Evolutionary conservation across 2,113 vertebrate species (phyloP), one percentile per base, ranked within the genome.

Genomic region (Lepidothrix coronata): DNA sequence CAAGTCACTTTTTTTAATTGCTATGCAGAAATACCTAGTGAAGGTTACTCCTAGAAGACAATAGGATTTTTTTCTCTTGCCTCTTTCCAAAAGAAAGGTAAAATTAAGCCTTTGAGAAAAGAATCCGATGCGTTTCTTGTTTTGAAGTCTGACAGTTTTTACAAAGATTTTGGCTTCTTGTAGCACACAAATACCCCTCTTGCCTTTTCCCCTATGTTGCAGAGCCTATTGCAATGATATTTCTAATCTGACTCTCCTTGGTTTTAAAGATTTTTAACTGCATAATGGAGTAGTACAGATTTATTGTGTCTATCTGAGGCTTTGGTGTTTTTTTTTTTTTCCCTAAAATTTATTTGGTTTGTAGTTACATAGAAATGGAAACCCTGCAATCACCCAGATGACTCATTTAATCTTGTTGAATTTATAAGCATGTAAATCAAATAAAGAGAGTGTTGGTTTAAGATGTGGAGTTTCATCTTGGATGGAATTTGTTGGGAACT

Each of bases 361-460:
- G 58, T 72, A 57, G 54, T 81, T 93, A 39, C 23, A 35, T 5
- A 41, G 62, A 43, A 88, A 84, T 94, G 65, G 82, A 93, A 95
- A 91, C 55, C 72, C 46, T 94, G 83, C 83, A 92, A 70, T 88
- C 54, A 8, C 48, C 37, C 16, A 3, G 46, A 71, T 76, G 85
- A 90, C 52, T 93, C 39, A 66, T 39, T 90, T 88, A 59, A 58
- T 88, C 78, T 63, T 58, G 58, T 35, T 91, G 72, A 84, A 83
- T 95, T 94, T 91, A 86, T 70, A 91, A 74, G 59, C 39, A 39
- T 37, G 43, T 91, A 81, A 92, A 91, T 86, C 83, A 93, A 78
- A 82, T 39, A 48, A 46, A 73, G n/a, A 13, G 11, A 66, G 23
- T 27, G 23, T 66, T 96, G 91, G 77, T 82, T 88, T 70, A 63